Evolutionary conservation across 2,888 invertebrate genomes (phyloP), one percentile per base, ranked within the genome.

Genomic region (Oscheius sp.): DNA sequence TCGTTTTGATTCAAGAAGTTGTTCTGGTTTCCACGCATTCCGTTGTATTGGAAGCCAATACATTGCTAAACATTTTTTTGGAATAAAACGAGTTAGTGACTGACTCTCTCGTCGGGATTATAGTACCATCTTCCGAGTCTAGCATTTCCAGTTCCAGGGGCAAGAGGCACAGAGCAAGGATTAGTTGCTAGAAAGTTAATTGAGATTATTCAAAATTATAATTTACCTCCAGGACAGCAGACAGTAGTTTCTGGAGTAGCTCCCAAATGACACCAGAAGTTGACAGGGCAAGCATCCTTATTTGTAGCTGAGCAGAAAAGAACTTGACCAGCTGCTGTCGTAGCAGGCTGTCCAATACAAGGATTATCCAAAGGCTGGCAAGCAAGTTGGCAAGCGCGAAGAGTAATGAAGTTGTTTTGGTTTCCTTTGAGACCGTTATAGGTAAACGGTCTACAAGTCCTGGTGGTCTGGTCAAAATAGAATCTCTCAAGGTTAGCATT

Each of bases 281-380:
- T 79, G 68, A 80, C 79, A 5, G 85, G 86, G 64, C 86, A 86
- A 15, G 80, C 74, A 57, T 80, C 80, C 50, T 80, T 82, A 70
- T 85, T 85, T 20, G 84, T 83, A 34, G 80, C 76, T 20, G 85
- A 85, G 69, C 85, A 85, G 81, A 85, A 85, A 27, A 85, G 75
- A 8, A 78, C 78, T 72, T 85, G 85, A 8, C 85, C 85, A 10
- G 83, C 79, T 12, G 84, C 80, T 15, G 82, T 82, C 27, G 80
- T 81, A 10, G 86, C 86, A 5, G 86, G 86, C 67, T 86, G 86
- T 0, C 86, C 86, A 65, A 85, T 86, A 77, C 86, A 86, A 15
- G 86, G 86, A 69, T 86, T 86, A 72, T 83, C 84, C 10, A 86
- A 57, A 6, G 85, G 86, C 46, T 82, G 83, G 69, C 87, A 86